These are phyloP conservation scores for Sebastes matsubarae DNA, from an alignment of 2,797 vertebrate species.

Conservation along the genomic window DNA sequence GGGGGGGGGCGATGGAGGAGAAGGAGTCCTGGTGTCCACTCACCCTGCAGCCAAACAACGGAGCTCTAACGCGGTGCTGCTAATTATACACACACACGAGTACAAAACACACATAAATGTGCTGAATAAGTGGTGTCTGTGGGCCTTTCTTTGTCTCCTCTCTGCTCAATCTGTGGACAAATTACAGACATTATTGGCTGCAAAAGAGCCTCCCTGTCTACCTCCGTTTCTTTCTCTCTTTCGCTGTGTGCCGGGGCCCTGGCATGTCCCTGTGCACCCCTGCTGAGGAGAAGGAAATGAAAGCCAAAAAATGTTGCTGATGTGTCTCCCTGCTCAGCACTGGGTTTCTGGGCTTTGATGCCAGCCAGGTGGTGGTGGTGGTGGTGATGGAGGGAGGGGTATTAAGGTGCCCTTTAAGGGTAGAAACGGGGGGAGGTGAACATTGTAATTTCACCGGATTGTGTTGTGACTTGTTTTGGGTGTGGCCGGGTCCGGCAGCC, in stretches of 20 bases:
- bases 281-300: constrained; percentile 69
- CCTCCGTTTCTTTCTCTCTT: constrained; percentile 36
- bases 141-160: constrained; percentile 51
- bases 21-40: constrained; percentile 22
- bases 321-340: constrained; percentile 57
- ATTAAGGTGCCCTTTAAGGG: constrained; percentile 63
- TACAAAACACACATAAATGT: constrained; percentile 30
- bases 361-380: constrained; percentile 60
- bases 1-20: neutral
- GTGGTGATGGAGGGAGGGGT: constrained; percentile 22
- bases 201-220: constrained; percentile 54
- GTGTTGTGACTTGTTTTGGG: constrained; percentile 64
- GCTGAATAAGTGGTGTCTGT: constrained; percentile 44
- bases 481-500: constrained; percentile 50
- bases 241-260: constrained; percentile 35
- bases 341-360: constrained; percentile 63
- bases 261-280: constrained; percentile 51
- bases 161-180: constrained; percentile 63
- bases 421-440: constrained; percentile 43
- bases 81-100: constrained; percentile 51
- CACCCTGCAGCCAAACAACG: constrained; percentile 33
- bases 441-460: constrained; percentile 69
- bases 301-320: constrained; percentile 67
- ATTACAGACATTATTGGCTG: constrained; percentile 72
- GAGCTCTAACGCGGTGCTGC: constrained; percentile 42